These are phyloP conservation scores for Heteromurus nitidus DNA, from an alignment of 2,888 invertebrate species.

Conservation along the genomic window DNA sequence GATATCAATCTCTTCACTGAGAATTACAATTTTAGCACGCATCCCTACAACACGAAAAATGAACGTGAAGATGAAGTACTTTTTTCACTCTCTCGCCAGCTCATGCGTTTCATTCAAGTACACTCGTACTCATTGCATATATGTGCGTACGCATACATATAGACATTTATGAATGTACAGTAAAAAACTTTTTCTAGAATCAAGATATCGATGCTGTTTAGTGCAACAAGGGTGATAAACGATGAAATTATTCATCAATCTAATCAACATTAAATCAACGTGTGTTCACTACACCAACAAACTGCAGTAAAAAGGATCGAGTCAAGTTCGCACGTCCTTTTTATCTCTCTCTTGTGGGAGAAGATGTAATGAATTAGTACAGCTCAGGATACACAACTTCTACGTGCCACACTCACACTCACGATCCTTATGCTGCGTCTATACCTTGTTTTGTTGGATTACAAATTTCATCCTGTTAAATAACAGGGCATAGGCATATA, in stretches of 20 bases:
- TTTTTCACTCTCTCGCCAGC: neutral
- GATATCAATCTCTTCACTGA: neutral
- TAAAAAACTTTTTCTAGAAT: neutral
- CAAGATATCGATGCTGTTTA: conserved; percentile 39
- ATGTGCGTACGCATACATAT: neutral
- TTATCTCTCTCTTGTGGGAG: conserved; percentile 13
- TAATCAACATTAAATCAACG: conserved; percentile 18
- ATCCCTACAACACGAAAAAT: no score
- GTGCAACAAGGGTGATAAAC: conserved; percentile 46
- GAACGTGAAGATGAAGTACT: neutral
- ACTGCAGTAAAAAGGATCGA: no score
- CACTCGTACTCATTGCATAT: no score
- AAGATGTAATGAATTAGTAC: conserved; percentile 18
- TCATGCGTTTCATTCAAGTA: neutral
- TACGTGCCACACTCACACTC: neutral
- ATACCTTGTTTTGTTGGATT: neutral
- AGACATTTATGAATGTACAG: neutral
- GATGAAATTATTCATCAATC: conserved; percentile 21
- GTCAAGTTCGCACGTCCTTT: neutral
- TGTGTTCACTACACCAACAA: neutral
- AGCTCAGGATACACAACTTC: neutral
- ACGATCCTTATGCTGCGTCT: neutral
- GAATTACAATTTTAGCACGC: no score
- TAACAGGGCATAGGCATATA: neutral
- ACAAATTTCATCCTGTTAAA: no score